These are phyloP conservation scores for Megalops atlanticus DNA, from an alignment of 2,113 vertebrate genomes.

Conservation along the genomic window DNA sequence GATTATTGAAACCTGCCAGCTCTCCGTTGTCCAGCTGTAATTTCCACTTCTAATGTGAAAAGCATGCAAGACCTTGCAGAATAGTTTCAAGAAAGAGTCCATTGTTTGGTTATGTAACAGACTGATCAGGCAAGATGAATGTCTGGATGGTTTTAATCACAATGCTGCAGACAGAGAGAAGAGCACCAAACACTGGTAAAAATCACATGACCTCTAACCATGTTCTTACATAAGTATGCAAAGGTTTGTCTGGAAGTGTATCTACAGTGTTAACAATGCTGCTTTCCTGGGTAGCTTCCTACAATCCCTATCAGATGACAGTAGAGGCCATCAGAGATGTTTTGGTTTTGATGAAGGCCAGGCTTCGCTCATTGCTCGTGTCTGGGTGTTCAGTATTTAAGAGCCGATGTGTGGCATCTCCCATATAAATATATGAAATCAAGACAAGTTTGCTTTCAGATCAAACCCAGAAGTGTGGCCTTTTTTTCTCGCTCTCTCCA, in stretches of 20 bases:
- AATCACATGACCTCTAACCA: conserved; percentile 76
- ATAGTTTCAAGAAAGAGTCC: neutral
- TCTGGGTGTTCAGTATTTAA: neutral
- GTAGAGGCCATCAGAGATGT: neutral
- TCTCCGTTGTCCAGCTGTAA: neutral
- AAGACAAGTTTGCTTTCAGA: neutral
- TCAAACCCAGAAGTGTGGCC: neutral
- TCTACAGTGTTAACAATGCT: conserved; percentile 66
- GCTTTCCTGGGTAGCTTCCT: conserved; percentile 58
- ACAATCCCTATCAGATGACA: conserved; percentile 15
- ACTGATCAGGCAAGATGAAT: neutral
- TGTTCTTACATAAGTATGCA: conserved; percentile 69
- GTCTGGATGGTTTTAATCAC: too few relatives aligned
- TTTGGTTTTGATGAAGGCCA: neutral
- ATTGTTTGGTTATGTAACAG: neutral
- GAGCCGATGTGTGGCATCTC: neutral
- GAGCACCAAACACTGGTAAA: conserved; percentile 61
- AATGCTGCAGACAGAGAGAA: conserved; percentile 54
- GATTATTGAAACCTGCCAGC: neutral
- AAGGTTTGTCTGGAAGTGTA: conserved; percentile 74
- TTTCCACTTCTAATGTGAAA: neutral
- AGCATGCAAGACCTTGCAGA: neutral
- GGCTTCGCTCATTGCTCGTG: neutral
- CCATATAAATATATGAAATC: neutral
- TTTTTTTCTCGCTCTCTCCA: neutral